A percentile compares a stretch with the other conserved stretches of the same genome.
Conservation (phyloP, 2,113 vertebrate species). For the Paraplagusia blochii region DNA sequence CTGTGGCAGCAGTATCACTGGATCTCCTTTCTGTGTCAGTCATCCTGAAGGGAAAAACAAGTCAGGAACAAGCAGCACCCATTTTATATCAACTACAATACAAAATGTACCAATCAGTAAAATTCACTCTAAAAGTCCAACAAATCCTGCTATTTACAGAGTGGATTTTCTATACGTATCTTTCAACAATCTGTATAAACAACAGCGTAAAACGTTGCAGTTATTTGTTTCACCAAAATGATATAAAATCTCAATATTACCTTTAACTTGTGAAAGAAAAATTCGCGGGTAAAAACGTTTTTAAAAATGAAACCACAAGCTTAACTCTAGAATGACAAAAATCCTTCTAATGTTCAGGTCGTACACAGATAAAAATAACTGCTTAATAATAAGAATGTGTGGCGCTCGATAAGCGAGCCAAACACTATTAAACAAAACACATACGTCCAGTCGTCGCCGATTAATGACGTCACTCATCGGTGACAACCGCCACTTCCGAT, state of each 20-base stretch:
- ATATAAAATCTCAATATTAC: background rate
- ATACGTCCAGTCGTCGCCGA: conserved; percentile 34
- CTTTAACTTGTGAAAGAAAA: background rate
- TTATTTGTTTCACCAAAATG: too few relatives aligned
- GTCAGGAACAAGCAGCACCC: background rate
- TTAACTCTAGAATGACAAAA: background rate
- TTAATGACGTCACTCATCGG: conserved; percentile 32
- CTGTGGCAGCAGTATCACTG: conserved; percentile 42
- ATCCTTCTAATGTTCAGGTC: background rate
- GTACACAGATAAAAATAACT: too few relatives aligned
- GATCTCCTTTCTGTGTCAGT: conserved; percentile 76
- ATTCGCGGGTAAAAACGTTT: conserved; percentile 31
- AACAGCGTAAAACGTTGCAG: too few relatives aligned
- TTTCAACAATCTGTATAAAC: too few relatives aligned
- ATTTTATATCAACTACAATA: too few relatives aligned
- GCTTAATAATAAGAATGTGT: background rate
- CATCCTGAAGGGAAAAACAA: conserved; percentile 39
- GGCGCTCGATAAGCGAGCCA: background rate
- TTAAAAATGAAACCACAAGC: conserved; percentile 4
- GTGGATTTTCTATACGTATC: too few relatives aligned
- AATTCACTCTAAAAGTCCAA: too few relatives aligned
- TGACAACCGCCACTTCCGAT: conserved; percentile 18
- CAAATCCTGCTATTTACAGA: too few relatives aligned
- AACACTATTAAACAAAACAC: conserved; percentile 6
- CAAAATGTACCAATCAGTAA: too few relatives aligned